These are phyloP conservation scores for Turdus rufiventris DNA, from an alignment of 2,113 vertebrate genomes.

Conservation along the genomic window DNA sequence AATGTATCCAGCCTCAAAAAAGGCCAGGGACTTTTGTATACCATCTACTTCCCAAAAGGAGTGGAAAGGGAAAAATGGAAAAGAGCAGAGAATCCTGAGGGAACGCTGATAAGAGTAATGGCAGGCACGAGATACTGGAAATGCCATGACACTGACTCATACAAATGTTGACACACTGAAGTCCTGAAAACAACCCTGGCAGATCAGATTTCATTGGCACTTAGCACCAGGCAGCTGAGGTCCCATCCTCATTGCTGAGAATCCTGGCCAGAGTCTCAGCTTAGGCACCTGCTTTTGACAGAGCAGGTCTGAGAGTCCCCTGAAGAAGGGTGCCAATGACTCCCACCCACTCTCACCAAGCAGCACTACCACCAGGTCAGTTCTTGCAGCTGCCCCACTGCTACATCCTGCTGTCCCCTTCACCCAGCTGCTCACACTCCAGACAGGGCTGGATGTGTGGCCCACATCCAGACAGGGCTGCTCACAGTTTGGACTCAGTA, in stretches of 20 bases:
- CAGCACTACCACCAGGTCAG: background rate
- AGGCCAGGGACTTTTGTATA: background rate
- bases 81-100: background rate
- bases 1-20: background rate
- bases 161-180: background rate
- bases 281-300: background rate
- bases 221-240: background rate
- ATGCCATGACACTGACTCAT: rapidly evolving
- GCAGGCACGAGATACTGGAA: rapidly evolving
- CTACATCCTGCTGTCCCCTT: background rate
- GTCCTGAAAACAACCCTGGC: background rate
- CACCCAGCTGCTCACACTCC: rapidly evolving
- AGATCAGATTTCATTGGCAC: background rate
- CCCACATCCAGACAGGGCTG: background rate
- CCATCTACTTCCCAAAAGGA: background rate
- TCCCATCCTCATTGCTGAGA: background rate
- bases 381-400: background rate
- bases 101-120: background rate
- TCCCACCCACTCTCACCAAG: background rate
- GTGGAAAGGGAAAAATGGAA: background rate
- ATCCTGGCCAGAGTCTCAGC: background rate
- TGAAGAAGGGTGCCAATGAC: background rate
- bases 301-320: background rate
- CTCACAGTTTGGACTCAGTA: background rate
- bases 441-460: background rate